Conservation (phyloP, 2,888 invertebrate genomes). For the Cheilosia vernalis region DNA sequence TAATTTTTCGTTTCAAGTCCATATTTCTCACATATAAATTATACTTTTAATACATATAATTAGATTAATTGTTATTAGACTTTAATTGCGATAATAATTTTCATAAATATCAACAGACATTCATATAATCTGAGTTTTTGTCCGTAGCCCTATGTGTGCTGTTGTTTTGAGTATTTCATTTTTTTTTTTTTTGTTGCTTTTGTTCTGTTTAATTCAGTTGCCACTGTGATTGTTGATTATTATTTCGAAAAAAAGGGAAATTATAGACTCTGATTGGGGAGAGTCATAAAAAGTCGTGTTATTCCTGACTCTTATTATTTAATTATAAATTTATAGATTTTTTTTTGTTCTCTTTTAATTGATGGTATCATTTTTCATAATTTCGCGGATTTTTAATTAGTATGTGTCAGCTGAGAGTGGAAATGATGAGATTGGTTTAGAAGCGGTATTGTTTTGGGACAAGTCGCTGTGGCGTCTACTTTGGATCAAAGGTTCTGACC, state of each 20-base stretch:
- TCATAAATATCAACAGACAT: slow-evolving; percentile 54
- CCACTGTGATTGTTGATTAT: slow-evolving; percentile 16
- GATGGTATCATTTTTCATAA: slow-evolving; percentile 15
- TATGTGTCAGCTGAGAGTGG: slow-evolving; percentile 19
- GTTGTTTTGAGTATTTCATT: too few species aligned
- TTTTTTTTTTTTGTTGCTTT: slow-evolving; percentile 10
- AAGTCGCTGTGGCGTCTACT: background rate
- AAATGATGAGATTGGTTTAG: slow-evolving; percentile 2
- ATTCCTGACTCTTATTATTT: slow-evolving; percentile 82
- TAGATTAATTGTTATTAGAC: slow-evolving; percentile 78
- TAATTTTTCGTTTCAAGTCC: slow-evolving; percentile 47
- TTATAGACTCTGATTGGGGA: slow-evolving; percentile 19
- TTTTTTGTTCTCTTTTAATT: slow-evolving; percentile 3
- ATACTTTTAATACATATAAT: slow-evolving; percentile 73
- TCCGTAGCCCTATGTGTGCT: background rate
- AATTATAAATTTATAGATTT: slow-evolving; percentile 67
- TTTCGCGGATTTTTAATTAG: slow-evolving; percentile 39
- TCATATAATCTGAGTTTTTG: slow-evolving; percentile 37
- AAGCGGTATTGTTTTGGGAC: background rate
- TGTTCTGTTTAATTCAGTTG: slow-evolving; percentile 27
- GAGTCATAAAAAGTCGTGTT: slow-evolving; percentile 80
- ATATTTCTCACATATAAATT: slow-evolving; percentile 75
- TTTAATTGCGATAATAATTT: slow-evolving; percentile 76
- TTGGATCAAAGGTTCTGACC: background rate
- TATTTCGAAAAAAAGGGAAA: background rate